A percentile compares a stretch with the other conserved stretches of the same genome.
phyloP scores from a whole-genome alignment of 1,140 invertebrate genomes.

The Saxidomus purpurata region DNA sequence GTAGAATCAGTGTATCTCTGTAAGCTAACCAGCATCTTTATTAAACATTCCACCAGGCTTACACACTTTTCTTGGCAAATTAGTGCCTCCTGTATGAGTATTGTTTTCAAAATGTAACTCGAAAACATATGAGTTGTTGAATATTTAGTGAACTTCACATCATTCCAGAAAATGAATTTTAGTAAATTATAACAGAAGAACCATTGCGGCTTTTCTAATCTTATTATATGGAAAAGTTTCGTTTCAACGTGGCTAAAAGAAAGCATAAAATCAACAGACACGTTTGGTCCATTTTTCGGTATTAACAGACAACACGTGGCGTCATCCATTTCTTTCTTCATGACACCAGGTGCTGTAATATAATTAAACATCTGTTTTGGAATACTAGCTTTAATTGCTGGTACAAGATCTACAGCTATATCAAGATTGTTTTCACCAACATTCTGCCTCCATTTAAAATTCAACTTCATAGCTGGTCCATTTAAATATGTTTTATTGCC shows the following conservation, averaged over 20 bases:
- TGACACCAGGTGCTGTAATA: not conserved
- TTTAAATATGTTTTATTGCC: not conserved
- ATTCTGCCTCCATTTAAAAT: not conserved
- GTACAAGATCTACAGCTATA: slow-evolving; percentile 6
- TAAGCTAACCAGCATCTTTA: not conserved
- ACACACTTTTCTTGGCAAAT: not conserved
- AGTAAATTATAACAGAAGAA: not conserved
- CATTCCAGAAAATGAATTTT: slow-evolving; percentile 21
- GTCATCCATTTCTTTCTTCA: not conserved
- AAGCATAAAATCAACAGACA: not conserved
- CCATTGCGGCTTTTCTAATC: not conserved
- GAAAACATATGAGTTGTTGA: not conserved
- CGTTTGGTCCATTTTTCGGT: not conserved
- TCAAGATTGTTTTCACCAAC: not conserved
- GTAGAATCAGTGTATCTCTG: not conserved
- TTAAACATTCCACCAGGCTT: not conserved
- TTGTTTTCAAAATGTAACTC: not conserved
- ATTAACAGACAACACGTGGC: not conserved
- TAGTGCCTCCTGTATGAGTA: not conserved
- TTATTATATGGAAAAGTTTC: not conserved
- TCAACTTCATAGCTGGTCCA: slow-evolving; percentile 15
- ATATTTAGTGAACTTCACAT: not conserved
- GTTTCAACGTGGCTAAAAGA: not conserved
- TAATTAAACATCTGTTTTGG: not conserved
- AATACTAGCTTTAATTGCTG: not conserved